Conservation (phyloP, 2,888 invertebrate species). For the Trichacis sp. region DNA sequence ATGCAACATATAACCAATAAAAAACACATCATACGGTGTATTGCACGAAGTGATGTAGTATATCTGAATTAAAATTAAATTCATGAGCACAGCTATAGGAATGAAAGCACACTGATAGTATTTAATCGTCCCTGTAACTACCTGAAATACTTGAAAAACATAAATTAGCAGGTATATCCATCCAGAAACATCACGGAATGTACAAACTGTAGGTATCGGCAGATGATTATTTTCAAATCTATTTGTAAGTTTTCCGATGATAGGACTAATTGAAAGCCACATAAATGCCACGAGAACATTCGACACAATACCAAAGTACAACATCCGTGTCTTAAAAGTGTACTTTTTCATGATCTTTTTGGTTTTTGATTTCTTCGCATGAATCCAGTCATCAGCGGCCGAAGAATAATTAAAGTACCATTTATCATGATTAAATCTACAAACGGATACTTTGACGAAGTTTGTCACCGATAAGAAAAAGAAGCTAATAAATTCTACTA, state of each 20-base stretch:
- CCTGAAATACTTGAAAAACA: constrained; percentile 6
- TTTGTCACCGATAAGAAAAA: constrained; percentile 38
- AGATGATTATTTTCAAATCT: background rate
- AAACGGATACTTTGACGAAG: constrained; percentile 42
- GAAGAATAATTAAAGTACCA: constrained; percentile 35
- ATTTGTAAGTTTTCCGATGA: background rate
- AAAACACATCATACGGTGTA: constrained; percentile 51
- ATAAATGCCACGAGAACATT: constrained; percentile 21
- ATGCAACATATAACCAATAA: constrained; percentile 57
- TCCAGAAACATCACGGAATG: constrained; percentile 7
- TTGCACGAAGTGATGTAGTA: constrained; percentile 9
- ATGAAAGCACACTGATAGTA: no score
- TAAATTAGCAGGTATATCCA: constrained; percentile 16
- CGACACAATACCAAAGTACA: constrained; percentile 40
- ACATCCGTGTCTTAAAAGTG: constrained; percentile 37
- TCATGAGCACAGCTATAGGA: no score
- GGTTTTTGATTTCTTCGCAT: constrained; percentile 23
- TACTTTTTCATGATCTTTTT: constrained; percentile 36
- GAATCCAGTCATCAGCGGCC: constrained; percentile 46
- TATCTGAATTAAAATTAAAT: no score
- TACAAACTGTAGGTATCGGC: constrained; percentile 21
- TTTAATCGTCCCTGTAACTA: no score
- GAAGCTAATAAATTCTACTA: constrained; percentile 43
- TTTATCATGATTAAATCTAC: constrained; percentile 42
- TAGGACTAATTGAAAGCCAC: background rate